Evolutionary conservation across 1,140 invertebrate genomes (phyloP), one percentile per base, ranked within the genome.

Genomic region (Thaumetopoea pityocampa): DNA sequence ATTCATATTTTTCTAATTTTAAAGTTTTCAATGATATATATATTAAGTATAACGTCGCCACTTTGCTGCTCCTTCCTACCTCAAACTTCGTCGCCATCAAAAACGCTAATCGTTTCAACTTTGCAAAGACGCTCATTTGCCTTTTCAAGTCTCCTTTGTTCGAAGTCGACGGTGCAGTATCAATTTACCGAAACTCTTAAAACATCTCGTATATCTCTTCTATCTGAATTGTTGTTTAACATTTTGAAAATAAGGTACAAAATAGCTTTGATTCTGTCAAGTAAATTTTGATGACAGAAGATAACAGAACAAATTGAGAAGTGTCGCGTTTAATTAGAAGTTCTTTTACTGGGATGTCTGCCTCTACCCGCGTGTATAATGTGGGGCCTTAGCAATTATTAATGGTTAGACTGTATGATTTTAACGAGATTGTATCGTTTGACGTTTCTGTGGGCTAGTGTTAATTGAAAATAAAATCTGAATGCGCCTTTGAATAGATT

Each of bases 111-210:
- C 66, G 58, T 53, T 62, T 65, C 43, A 64, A 63, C 52, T 60
- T 64, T 74, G 60, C 69, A 63, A 73, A 74, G 70, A 78, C 43
- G 50, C 50, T 70, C 69, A 67, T 77, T 79, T 74, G 68, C 70
- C 70, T 63, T 77, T 79, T 66, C 62, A 65, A 62, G 67, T 38
- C 50, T 12, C 17, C 64, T 56, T 81, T 81, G 77, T 81, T 67
- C 54, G 28, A 57, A 55, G 44, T 49, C 60, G 73, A 59, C 72
- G 64, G 51, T 65, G 67, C 67, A 70, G 50, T 63, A 65, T 65
- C 59, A 67, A 71, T 80, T 69, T 29, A 53, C 54, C 61, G 51
- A 64, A 72, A 69, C 57, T 68, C 62, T 61, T 51, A 59, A 65
- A 67, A 57, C 49, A 62, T 44, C 60, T 54, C 47, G 48, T 46